A percentile compares a stretch with the other conserved stretches of the same genome.
phyloP scores from a whole-genome alignment of 2,113 vertebrate species.

The Rhineura floridana region DNA sequence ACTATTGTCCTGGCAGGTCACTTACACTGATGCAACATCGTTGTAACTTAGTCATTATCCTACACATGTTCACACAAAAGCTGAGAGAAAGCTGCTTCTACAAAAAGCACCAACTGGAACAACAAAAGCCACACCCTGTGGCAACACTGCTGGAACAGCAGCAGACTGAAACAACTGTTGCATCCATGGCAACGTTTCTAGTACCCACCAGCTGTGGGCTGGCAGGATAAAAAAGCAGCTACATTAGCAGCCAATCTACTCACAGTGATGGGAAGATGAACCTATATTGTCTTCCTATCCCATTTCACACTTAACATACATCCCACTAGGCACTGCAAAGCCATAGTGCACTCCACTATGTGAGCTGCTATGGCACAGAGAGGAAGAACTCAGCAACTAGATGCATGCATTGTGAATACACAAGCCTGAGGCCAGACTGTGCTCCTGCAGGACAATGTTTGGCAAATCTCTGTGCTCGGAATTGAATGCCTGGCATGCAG shows the following conservation, averaged over 20 bases:
- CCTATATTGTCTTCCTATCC: background rate
- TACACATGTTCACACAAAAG: background rate
- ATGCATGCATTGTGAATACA: too few relatives aligned
- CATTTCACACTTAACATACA: too few relatives aligned
- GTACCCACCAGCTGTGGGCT: background rate
- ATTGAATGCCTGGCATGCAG: too few relatives aligned
- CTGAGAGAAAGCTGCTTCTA: background rate
- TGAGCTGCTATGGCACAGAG: too few relatives aligned
- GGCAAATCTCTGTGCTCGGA: too few relatives aligned
- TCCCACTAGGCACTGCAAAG: too few relatives aligned
- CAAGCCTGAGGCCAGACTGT: too few relatives aligned
- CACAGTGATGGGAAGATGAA: background rate
- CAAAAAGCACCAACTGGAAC: background rate
- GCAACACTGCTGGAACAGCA: too few relatives aligned
- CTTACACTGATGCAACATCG: background rate
- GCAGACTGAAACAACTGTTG: background rate
- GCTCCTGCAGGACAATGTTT: too few relatives aligned
- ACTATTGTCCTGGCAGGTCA: background rate
- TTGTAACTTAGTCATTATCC: background rate
- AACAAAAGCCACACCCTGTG: background rate
- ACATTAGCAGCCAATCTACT: background rate
- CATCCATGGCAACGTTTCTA: background rate
- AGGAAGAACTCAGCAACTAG: too few relatives aligned
- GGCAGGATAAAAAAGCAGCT: background rate
- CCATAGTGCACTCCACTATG: too few relatives aligned